Evolutionary conservation across 2,888 invertebrate genomes (phyloP).

Genomic region (Adelphocoris suturalis): DNA sequence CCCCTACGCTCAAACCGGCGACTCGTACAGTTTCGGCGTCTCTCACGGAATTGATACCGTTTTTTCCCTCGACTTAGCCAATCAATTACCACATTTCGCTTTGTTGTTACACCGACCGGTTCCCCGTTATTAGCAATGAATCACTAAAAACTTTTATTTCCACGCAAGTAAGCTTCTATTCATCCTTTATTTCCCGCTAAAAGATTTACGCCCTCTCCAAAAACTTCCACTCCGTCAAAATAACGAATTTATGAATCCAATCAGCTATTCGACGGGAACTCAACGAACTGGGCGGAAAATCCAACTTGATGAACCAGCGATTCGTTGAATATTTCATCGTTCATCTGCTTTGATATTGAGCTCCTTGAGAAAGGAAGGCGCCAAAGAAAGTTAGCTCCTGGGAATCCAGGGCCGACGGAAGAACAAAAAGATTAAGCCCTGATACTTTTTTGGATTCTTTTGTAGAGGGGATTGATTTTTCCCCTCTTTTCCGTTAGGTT

Average conservation of each 20-base stretch:
- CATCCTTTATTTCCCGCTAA: background rate
- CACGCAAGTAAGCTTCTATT: background rate
- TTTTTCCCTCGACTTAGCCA: background rate
- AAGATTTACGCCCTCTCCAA: background rate
- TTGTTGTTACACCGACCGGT: background rate
- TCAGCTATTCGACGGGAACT: constrained; percentile 4
- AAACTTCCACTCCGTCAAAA: background rate
- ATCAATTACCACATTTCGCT: background rate
- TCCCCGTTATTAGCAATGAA: background rate
- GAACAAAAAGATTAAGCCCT: background rate
- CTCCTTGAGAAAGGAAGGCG: background rate
- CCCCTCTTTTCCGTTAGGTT: background rate
- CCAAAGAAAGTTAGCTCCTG: background rate
- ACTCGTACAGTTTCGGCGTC: background rate
- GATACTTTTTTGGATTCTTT: constrained; percentile 31
- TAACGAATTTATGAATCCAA: constrained; percentile 12
- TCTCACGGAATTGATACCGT: background rate
- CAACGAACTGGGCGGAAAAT: background rate
- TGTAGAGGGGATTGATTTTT: background rate
- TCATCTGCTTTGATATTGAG: constrained; percentile 17
- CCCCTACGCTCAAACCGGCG: background rate
- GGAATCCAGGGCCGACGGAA: background rate
- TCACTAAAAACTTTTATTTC: constrained; percentile 10
- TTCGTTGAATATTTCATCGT: constrained; percentile 29
- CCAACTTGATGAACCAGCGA: constrained; percentile 42